Conservation (phyloP, 1,140 invertebrate genomes). For the Gryllus bimaculatus region DNA sequence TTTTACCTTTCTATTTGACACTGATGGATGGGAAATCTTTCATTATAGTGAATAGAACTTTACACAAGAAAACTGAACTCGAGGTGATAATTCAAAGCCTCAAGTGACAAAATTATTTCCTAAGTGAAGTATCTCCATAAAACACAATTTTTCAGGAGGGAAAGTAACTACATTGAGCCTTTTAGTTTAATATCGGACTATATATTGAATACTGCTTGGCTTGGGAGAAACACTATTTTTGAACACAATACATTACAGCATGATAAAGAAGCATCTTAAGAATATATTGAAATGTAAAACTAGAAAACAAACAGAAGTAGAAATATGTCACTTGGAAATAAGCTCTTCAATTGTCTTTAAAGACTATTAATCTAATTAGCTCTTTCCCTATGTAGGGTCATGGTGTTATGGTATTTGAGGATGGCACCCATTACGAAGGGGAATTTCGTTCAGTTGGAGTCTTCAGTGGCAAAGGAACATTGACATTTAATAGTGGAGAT, state of each 20-base stretch:
- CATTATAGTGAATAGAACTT: not conserved
- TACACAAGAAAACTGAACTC: too few relatives aligned
- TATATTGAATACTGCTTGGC: too few relatives aligned
- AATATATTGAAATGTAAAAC: too few relatives aligned
- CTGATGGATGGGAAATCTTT: not conserved
- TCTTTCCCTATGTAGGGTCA: constrained; percentile 46
- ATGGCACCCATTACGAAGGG: constrained; percentile 80
- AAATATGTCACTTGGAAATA: not conserved
- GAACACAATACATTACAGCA: too few relatives aligned
- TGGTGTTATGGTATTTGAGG: constrained; percentile 79
- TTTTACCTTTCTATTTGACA: not conserved
- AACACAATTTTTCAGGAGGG: too few relatives aligned
- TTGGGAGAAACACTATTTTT: too few relatives aligned
- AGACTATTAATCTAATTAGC: not conserved
- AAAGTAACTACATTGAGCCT: too few relatives aligned
- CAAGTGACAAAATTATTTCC: too few relatives aligned
- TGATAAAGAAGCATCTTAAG: too few relatives aligned
- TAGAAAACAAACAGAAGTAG: too few relatives aligned
- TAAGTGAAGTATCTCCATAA: too few relatives aligned
- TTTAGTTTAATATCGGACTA: not conserved
- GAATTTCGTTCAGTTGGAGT: constrained; percentile 68
- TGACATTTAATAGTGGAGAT: constrained; percentile 66
- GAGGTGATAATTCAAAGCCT: too few relatives aligned
- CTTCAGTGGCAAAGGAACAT: constrained; percentile 66
- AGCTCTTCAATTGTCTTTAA: not conserved